phyloP scores from a whole-genome alignment of 2,888 invertebrate species.

The Agrotis puta region DNA sequence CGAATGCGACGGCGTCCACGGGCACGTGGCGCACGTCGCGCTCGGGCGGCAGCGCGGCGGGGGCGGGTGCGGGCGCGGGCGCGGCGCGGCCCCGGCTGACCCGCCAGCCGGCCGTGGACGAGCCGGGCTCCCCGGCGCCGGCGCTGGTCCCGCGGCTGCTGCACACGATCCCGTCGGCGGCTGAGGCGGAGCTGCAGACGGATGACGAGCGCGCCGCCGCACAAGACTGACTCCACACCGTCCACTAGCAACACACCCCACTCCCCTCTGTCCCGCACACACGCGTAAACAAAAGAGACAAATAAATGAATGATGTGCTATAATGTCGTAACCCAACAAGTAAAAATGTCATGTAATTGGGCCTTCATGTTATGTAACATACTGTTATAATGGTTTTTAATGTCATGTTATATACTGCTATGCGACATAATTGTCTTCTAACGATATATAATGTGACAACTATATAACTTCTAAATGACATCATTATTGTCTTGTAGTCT shows the following conservation, averaged over 20 bases:
- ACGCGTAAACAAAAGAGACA: slow-evolving; percentile 49
- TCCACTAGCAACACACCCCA: slow-evolving; percentile 32
- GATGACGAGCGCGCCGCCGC: slow-evolving; percentile 72
- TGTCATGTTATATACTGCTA: too few relatives aligned
- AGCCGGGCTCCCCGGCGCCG: slow-evolving; percentile 82
- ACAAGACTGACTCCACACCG: slow-evolving; percentile 54
- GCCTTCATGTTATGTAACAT: too few relatives aligned
- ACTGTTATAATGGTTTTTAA: too few relatives aligned
- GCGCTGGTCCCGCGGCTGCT: slow-evolving; percentile 77
- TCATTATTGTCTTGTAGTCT: too few relatives aligned
- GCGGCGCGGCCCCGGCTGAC: slow-evolving; percentile 95
- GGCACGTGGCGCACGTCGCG: slow-evolving; percentile 97
- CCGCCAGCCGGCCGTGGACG: slow-evolving; percentile 95
- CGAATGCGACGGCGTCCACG: slow-evolving; percentile 96
- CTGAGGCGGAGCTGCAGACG: slow-evolving; percentile 80
- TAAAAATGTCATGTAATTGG: too few relatives aligned
- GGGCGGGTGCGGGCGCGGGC: slow-evolving; percentile 92
- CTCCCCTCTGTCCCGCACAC: slow-evolving; percentile 14
- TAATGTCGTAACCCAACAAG: neutral
- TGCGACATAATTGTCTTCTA: too few relatives aligned
- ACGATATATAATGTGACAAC: too few relatives aligned
- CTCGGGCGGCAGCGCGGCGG: slow-evolving; percentile 95
- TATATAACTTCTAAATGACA: too few relatives aligned
- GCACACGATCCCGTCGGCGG: slow-evolving; percentile 86
- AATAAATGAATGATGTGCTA: slow-evolving; percentile 61